A percentile compares a stretch with the other conserved stretches of the same genome.
Conservation (phyloP, 92 coral and sea anemone genomes). For the Parazoanthus swiftii region DNA sequence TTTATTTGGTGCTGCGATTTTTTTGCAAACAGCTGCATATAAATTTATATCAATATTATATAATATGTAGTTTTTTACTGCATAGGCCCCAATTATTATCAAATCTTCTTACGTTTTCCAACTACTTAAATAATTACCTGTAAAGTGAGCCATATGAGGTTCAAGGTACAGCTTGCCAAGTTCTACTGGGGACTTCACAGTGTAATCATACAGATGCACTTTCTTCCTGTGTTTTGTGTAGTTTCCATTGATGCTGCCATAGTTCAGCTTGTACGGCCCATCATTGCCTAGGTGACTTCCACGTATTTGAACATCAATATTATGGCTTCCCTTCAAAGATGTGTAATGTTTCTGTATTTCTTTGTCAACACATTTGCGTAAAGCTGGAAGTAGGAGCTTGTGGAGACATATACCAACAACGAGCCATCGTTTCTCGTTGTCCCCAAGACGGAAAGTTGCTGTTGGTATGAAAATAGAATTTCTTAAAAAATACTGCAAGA, state of each 20-base stretch:
- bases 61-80: neutral
- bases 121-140: slow-evolving; percentile 41
- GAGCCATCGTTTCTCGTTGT: slow-evolving; percentile 85
- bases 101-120: too few relatives aligned
- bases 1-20: too few relatives aligned
- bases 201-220: slow-evolving; percentile 59
- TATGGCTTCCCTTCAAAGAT: slow-evolving; percentile 30
- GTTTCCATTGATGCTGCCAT: slow-evolving; percentile 82
- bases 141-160: slow-evolving; percentile 84
- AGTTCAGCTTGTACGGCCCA: slow-evolving; percentile 49
- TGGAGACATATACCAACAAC: slow-evolving; percentile 76
- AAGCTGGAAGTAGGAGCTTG: slow-evolving; percentile 67
- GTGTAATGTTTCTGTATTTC: slow-evolving; percentile 65
- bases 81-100: too few relatives aligned
- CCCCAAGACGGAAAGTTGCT: slow-evolving; percentile 52
- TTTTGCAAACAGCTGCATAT: too few relatives aligned
- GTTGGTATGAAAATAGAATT: neutral
- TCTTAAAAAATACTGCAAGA: neutral
- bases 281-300: slow-evolving; percentile 39
- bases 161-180: slow-evolving; percentile 75
- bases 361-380: slow-evolving; percentile 49
- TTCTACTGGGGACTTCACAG: slow-evolving; percentile 64
- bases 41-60: too few relatives aligned
- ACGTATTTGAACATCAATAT: slow-evolving; percentile 58
- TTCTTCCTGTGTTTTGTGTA: slow-evolving; percentile 51